Evolutionary conservation across 2,888 invertebrate genomes (phyloP), one percentile per base, ranked within the genome.

Genomic region (Digitonthophagus gazella): DNA sequence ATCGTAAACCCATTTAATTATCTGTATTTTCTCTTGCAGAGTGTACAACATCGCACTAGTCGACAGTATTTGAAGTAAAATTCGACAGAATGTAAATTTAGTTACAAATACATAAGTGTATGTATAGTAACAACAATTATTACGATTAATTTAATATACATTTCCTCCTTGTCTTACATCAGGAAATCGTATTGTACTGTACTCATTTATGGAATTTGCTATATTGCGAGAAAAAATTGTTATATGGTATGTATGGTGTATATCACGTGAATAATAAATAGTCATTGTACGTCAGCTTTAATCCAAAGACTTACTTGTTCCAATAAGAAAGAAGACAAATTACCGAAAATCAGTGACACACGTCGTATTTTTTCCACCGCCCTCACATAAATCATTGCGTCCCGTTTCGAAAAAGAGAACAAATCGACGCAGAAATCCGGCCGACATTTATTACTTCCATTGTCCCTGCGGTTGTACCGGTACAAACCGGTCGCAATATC

Each of bases 361-460:
- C 28, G 28, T 44, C 28, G 28, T 44, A 44, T 44, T 44, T 44
- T 44, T 44, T 44, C 28, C 6, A 44, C 11, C 28, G 8, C 28
- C 8, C 11, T 44, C 28, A 6, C 28, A 44, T 44, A 8, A 44
- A 44, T 44, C 28, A 44, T 44, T 11, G 28, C 28, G 28, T 44
- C 28, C 28, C 28, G 28, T 11, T 44, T 44, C 28, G 28, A 3
- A 44, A 44, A 44, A 44, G 28, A 44, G 28, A 44, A 44, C 28
- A 44, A 44, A 44, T 44, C 11, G 28, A 61, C 61, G 61, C 18
- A 61, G 20, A 19, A 61, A 61, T 61, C 61, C 61, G 19, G 16
- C 61, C 18, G 61, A 61, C 61, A 61, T 61, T 61, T 61, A 61
- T 61, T 61, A 61, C 61, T 11, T 61, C 18, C 18, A 18, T n/a